Conservation (phyloP, 2,797 vertebrate genomes). For the Mormyrops attenuatus region DNA sequence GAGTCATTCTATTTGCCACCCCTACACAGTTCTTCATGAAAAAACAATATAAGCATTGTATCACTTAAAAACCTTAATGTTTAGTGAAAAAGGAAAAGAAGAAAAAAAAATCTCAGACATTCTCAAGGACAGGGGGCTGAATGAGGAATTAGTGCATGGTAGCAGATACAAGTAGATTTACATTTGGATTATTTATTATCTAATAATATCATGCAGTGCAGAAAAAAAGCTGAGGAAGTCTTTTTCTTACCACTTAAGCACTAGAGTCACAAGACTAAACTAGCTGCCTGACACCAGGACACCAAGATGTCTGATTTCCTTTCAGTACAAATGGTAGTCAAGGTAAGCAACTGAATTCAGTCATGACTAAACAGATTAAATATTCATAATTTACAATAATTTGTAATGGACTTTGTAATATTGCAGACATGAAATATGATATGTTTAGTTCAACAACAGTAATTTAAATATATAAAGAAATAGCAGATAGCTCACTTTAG, state of each 20-base stretch:
- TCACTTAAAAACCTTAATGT: background rate
- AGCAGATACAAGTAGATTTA: background rate
- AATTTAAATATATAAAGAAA: background rate
- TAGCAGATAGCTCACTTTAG: background rate
- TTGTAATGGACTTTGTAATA: background rate
- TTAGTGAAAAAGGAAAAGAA: background rate
- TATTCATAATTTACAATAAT: background rate
- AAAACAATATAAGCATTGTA: conserved; percentile 14
- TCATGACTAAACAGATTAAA: background rate
- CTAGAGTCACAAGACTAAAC: background rate
- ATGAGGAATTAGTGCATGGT: background rate
- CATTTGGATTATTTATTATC: background rate
- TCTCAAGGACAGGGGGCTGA: background rate
- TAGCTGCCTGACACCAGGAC: background rate
- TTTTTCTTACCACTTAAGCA: background rate
- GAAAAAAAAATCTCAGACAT: background rate
- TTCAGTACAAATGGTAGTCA: background rate
- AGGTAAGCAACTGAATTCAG: background rate
- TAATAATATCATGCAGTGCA: background rate
- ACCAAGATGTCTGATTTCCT: background rate
- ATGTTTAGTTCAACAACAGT: background rate
- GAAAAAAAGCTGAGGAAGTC: background rate
- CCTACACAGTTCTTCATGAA: conserved; percentile 20
- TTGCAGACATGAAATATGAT: background rate
- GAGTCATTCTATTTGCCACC: conserved; percentile 10